Evolutionary conservation across 1,140 invertebrate species (phyloP).

Genomic region (Oryctes rhinoceros): DNA sequence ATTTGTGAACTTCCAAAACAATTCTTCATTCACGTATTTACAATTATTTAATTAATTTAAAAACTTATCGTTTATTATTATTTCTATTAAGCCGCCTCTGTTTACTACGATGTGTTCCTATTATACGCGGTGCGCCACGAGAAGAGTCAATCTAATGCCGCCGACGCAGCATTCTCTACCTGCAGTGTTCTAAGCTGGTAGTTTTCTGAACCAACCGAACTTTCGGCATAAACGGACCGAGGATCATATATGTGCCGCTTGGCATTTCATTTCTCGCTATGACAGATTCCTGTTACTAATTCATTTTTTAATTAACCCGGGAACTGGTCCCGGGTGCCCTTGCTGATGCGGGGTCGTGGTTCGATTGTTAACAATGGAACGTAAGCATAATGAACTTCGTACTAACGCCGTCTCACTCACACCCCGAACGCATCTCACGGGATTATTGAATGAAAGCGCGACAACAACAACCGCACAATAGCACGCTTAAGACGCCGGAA

Average conservation of each 20-base stretch:
- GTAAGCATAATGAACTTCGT: slow-evolving; percentile 41
- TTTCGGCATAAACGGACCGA: neutral
- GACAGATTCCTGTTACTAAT: slow-evolving; percentile 59
- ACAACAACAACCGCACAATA: neutral
- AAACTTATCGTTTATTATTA: neutral
- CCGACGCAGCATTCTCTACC: slow-evolving; percentile 51
- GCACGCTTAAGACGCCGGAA: neutral
- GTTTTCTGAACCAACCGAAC: slow-evolving; percentile 5
- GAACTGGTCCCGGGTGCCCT: slow-evolving; percentile 51
- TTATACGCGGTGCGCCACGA: slow-evolving; percentile 28
- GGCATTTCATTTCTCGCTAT: slow-evolving; percentile 58
- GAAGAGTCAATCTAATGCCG: slow-evolving; percentile 51
- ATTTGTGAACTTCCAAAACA: too few relatives aligned
- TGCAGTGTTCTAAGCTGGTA: slow-evolving; percentile 40
- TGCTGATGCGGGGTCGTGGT: slow-evolving; percentile 47
- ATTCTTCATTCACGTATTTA: too few relatives aligned
- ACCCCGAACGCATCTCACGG: neutral
- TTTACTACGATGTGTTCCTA: neutral
- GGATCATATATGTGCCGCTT: slow-evolving; percentile 52
- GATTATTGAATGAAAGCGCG: slow-evolving; percentile 6
- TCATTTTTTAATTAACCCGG: slow-evolving; percentile 58
- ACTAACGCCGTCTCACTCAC: neutral
- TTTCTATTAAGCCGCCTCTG: slow-evolving; percentile 10
- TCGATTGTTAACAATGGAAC: slow-evolving; percentile 42
- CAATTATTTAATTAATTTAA: too few relatives aligned